Evolutionary conservation across 2,888 invertebrate species (phyloP).

Genomic region (Heterodera filipjevi): DNA sequence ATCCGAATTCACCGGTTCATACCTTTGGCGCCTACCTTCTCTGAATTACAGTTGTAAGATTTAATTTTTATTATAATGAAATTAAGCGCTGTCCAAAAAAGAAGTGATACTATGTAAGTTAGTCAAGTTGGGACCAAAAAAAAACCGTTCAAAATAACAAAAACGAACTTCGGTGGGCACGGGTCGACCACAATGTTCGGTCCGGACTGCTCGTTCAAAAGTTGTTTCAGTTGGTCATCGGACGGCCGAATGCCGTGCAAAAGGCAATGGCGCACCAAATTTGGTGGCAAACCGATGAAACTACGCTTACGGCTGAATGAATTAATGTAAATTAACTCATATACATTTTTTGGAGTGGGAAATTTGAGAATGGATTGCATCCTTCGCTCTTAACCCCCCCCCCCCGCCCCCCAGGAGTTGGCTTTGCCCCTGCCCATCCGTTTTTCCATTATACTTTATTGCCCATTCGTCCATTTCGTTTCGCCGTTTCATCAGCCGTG

Average conservation of each 20-base stretch:
- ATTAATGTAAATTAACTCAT: neutral
- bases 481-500: constrained; percentile 23
- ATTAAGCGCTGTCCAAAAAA: too few species aligned
- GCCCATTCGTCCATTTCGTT: constrained; percentile 41
- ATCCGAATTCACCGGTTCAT: constrained; percentile 8
- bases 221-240: constrained; percentile 15
- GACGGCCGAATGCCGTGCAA: constrained; percentile 44
- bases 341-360: neutral
- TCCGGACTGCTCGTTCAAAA: constrained; percentile 4
- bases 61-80: too few species aligned
- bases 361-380: neutral
- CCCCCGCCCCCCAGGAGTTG: too few species aligned
- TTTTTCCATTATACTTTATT: constrained; percentile 32
- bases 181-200: constrained; percentile 34
- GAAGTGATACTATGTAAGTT: too few species aligned
- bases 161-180: constrained; percentile 33
- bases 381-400: too few species aligned
- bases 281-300: constrained; percentile 49
- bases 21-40: neutral
- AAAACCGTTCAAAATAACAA: too few species aligned
- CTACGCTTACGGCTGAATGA: constrained; percentile 41
- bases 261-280: constrained; percentile 47
- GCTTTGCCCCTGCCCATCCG: too few species aligned
- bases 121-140: too few species aligned
- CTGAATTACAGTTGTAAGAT: constrained; percentile 22